These are phyloP conservation scores for Andrena marginata DNA, from an alignment of 2,888 invertebrate species.

Conservation along the genomic window DNA sequence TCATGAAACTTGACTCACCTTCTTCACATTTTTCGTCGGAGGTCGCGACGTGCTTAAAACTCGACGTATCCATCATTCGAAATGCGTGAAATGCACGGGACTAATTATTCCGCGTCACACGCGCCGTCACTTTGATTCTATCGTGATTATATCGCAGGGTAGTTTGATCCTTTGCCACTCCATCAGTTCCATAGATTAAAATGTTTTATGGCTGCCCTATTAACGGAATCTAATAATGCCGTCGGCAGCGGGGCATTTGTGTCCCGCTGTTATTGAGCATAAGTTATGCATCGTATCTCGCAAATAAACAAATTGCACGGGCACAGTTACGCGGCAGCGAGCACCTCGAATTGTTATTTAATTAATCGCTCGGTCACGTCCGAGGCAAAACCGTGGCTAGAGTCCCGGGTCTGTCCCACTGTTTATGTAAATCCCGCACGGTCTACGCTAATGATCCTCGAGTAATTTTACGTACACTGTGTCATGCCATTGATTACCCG, in stretches of 20 bases:
- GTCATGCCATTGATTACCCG: conserved; percentile 70
- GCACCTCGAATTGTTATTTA: background rate
- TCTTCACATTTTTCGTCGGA: conserved; percentile 56
- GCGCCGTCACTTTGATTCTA: conserved; percentile 43
- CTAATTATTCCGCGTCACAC: background rate
- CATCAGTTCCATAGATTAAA: conserved; percentile 28
- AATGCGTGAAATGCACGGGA: conserved; percentile 31
- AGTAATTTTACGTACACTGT: conserved; percentile 45
- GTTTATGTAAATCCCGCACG: conserved; percentile 21
- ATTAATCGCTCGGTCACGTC: background rate
- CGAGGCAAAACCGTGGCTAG: background rate
- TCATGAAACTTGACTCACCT: conserved; percentile 54
- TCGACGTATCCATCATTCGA: conserved; percentile 63
- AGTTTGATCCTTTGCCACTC: conserved; percentile 21
- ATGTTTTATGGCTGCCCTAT: conserved; percentile 63
- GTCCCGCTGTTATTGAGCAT: background rate
- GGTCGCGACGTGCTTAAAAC: conserved; percentile 35
- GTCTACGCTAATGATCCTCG: conserved; percentile 28
- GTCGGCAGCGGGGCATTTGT: conserved; percentile 21
- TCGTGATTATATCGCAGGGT: conserved; percentile 22
- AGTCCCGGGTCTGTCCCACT: background rate
- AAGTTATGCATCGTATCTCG: conserved; percentile 15
- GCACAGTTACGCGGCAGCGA: background rate
- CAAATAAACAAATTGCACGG: conserved; percentile 12
- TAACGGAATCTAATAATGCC: conserved; percentile 56